Percentiles rank a stretch among this genome's conserved stretches.
phyloP scores from a whole-genome alignment of 2,888 invertebrate genomes.

The Drosophila leonis region DNA sequence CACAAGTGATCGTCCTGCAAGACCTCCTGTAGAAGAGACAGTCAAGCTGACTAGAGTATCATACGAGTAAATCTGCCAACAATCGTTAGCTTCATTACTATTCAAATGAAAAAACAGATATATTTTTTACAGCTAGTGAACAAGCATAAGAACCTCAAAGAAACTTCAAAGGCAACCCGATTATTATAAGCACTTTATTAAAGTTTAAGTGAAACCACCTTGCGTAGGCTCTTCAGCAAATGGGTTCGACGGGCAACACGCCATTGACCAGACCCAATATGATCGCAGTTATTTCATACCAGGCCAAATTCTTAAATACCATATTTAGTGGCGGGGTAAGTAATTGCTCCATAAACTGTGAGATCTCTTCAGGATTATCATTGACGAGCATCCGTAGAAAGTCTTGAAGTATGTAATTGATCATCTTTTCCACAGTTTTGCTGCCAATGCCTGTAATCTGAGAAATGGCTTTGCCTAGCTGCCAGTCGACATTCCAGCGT shows the following conservation, averaged over 20 bases:
- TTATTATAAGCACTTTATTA: conserved; percentile 3
- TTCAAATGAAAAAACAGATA: no score
- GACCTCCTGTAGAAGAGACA: no score
- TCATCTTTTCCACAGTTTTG: conserved; percentile 49
- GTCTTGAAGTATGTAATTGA: conserved; percentile 74
- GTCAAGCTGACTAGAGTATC: no score
- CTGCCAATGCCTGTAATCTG: conserved; percentile 71
- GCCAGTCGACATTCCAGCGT: conserved; percentile 68
- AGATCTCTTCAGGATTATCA: conserved; percentile 69
- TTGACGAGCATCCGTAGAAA: conserved; percentile 67
- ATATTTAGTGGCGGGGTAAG: conserved; percentile 64
- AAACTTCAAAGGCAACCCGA: neutral
- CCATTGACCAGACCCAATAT: conserved; percentile 68
- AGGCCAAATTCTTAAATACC: conserved; percentile 57
- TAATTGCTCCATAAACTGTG: conserved; percentile 60
- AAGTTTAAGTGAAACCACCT: neutral
- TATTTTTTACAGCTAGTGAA: no score
- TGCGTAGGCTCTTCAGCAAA: conserved; percentile 47
- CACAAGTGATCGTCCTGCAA: no score
- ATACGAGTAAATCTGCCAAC: no score
- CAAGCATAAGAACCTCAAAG: neutral
- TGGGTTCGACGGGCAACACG: conserved; percentile 65
- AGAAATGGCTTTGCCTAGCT: conserved; percentile 66
- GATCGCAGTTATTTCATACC: conserved; percentile 70
- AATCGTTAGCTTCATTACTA: no score